These are phyloP conservation scores for Drosophila repleta DNA, from an alignment of 1,140 invertebrate genomes.

Conservation along the genomic window DNA sequence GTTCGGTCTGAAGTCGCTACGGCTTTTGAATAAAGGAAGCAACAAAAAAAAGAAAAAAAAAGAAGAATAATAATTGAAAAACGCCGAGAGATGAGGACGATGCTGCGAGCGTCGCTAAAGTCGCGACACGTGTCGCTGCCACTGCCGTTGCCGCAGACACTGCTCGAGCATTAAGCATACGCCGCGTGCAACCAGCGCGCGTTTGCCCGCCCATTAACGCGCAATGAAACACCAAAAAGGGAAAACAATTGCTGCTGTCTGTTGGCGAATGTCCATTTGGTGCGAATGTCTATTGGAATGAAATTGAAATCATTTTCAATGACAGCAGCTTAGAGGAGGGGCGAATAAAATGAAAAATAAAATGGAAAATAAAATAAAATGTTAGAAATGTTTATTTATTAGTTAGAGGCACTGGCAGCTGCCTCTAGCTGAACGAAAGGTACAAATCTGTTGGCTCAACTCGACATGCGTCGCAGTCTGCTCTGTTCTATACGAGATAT, in stretches of 20 bases:
- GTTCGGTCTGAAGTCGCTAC: constrained; percentile 16
- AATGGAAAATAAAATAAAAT: constrained; percentile 25
- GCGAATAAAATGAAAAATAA: constrained; percentile 62
- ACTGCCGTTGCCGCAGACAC: not conserved
- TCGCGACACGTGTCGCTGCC: constrained; percentile 13
- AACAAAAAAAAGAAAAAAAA: constrained; percentile 24
- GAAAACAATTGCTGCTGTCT: constrained; percentile 49
- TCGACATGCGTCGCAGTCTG: too few species aligned
- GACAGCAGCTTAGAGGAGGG: constrained; percentile 65
- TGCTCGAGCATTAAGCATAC: constrained; percentile 33
- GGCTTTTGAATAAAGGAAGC: constrained; percentile 20
- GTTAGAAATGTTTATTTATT: constrained; percentile 70
- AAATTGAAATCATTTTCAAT: constrained; percentile 76
- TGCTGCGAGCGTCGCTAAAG: not conserved
- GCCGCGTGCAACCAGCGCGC: constrained; percentile 14
- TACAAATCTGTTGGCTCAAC: constrained; percentile 43
- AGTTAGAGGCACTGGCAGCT: not conserved
- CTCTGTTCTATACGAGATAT: constrained; percentile 23
- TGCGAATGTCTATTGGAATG: constrained; percentile 63
- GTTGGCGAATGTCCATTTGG: constrained; percentile 50
- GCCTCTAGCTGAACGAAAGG: constrained; percentile 27
- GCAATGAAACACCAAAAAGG: constrained; percentile 12
- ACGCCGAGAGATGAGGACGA: not conserved
- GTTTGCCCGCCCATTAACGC: constrained; percentile 44
- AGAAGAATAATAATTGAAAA: constrained; percentile 21